Percentiles rank a stretch among this genome's conserved stretches.
Evolutionary conservation across 2,888 invertebrate species (phyloP).

Genomic region (Trilocha varians): DNA sequence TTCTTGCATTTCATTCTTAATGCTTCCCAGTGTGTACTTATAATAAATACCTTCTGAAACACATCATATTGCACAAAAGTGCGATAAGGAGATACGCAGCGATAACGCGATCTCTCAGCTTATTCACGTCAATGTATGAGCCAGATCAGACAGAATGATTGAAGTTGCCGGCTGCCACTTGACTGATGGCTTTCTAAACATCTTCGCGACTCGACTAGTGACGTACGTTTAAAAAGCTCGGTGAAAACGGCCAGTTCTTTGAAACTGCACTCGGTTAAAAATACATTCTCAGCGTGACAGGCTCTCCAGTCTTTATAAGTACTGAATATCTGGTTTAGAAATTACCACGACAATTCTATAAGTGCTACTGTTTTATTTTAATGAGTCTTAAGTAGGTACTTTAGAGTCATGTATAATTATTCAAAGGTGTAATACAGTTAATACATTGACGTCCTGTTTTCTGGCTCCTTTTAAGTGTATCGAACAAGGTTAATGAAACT

Average conservation of each 20-base stretch:
- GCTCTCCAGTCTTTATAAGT: slow-evolving; percentile 29
- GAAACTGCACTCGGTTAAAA: slow-evolving; percentile 54
- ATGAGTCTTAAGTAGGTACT: not conserved
- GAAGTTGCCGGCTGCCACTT: slow-evolving; percentile 54
- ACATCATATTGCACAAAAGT: too few relatives aligned
- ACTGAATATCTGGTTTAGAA: slow-evolving; percentile 25
- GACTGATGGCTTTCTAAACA: slow-evolving; percentile 70
- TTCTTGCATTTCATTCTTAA: too few relatives aligned
- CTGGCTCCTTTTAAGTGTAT: too few relatives aligned
- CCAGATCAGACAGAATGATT: slow-evolving; percentile 36
- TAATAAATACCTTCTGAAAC: too few relatives aligned
- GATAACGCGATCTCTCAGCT: too few relatives aligned
- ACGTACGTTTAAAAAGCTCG: slow-evolving; percentile 45
- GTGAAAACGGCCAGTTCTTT: slow-evolving; percentile 48
- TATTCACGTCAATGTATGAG: slow-evolving; percentile 37
- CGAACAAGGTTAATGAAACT: too few relatives aligned
- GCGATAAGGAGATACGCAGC: too few relatives aligned
- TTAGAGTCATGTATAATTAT: too few relatives aligned
- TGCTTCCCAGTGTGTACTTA: too few relatives aligned
- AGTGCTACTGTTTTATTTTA: not conserved
- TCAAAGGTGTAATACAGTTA: not conserved
- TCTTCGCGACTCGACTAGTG: slow-evolving; percentile 32
- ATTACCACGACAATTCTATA: not conserved
- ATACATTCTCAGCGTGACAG: slow-evolving; percentile 39
- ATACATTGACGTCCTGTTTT: not conserved